A percentile compares a stretch with the other conserved stretches of the same genome.
Evolutionary conservation across 2,113 vertebrate species (phyloP).

Genomic region (Scomber colias): DNA sequence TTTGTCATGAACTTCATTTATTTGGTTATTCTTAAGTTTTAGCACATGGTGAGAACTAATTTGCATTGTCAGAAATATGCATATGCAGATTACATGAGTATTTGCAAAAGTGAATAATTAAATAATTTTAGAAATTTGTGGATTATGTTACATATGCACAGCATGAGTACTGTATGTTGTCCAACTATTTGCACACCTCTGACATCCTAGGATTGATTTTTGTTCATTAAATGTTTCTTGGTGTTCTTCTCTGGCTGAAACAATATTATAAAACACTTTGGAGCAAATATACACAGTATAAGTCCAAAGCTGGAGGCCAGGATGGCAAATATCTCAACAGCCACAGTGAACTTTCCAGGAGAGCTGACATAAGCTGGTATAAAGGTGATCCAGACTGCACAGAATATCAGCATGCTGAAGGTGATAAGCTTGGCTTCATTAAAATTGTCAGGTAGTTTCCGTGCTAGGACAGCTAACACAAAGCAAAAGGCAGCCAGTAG

Average conservation of each 20-base stretch:
- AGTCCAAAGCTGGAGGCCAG: slow-evolving; percentile 74
- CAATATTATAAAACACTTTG: slow-evolving; percentile 73
- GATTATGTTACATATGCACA: not conserved
- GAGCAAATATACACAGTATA: slow-evolving; percentile 65
- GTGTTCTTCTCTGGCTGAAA: slow-evolving; percentile 66
- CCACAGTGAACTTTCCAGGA: slow-evolving; percentile 81
- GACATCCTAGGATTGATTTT: slow-evolving; percentile 16
- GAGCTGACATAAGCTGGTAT: slow-evolving; percentile 83
- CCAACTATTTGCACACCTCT: not conserved
- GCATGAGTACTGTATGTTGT: not conserved
- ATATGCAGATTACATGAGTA: too few relatives aligned
- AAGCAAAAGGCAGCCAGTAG: slow-evolving; percentile 67
- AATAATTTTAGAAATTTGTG: too few relatives aligned
- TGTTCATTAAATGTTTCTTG: slow-evolving; percentile 68
- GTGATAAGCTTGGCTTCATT: too few relatives aligned
- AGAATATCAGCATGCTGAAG: slow-evolving; percentile 28
- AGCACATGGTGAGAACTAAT: too few relatives aligned
- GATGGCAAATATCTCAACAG: slow-evolving; percentile 82
- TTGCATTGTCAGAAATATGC: too few relatives aligned
- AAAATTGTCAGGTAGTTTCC: slow-evolving; percentile 24
- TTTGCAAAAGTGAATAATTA: too few relatives aligned
- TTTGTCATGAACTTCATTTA: too few relatives aligned
- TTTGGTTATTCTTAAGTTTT: too few relatives aligned
- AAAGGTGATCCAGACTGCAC: slow-evolving; percentile 78
- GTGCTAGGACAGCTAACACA: slow-evolving; percentile 23